Conservation (phyloP, 1,140 invertebrate species). For the Dinoponera quadriceps region DNA sequence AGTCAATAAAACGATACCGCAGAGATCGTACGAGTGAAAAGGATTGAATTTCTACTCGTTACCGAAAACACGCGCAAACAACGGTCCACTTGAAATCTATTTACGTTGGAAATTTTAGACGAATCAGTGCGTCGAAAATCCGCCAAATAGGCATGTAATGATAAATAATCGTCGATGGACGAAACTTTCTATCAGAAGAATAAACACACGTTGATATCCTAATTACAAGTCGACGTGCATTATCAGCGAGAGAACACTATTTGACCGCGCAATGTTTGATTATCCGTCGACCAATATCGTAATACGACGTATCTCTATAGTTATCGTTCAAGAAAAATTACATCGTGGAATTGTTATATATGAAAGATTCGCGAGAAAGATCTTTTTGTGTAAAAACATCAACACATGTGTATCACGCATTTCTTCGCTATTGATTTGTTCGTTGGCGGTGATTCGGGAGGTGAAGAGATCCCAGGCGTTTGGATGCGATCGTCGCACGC, state of each 20-base stretch:
- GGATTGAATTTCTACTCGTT: conserved; percentile 57
- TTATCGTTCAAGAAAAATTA: conserved; percentile 13
- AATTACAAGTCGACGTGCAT: conserved; percentile 37
- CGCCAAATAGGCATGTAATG: neutral
- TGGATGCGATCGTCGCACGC: neutral
- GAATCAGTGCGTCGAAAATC: conserved; percentile 52
- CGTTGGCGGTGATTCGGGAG: conserved; percentile 44
- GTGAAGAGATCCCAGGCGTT: conserved; percentile 28
- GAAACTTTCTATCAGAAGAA: conserved; percentile 23
- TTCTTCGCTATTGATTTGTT: conserved; percentile 54
- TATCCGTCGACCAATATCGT: conserved; percentile 28
- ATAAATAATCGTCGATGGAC: conserved; percentile 7
- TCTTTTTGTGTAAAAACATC: conserved; percentile 46
- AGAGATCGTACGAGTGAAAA: conserved; percentile 41
- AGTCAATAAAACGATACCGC: conserved; percentile 59
- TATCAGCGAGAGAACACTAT: neutral
- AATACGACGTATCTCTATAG: neutral
- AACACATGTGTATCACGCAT: conserved; percentile 2
- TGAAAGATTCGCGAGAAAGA: conserved; percentile 48
- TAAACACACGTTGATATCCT: neutral
- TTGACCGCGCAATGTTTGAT: conserved; percentile 3
- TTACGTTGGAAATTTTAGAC: conserved; percentile 52
- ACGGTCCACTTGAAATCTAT: conserved; percentile 42
- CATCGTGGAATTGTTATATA: neutral
- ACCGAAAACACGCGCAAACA: conserved; percentile 34